phyloP scores from a whole-genome alignment of 1,140 invertebrate species.

The Heliothis virescens region DNA sequence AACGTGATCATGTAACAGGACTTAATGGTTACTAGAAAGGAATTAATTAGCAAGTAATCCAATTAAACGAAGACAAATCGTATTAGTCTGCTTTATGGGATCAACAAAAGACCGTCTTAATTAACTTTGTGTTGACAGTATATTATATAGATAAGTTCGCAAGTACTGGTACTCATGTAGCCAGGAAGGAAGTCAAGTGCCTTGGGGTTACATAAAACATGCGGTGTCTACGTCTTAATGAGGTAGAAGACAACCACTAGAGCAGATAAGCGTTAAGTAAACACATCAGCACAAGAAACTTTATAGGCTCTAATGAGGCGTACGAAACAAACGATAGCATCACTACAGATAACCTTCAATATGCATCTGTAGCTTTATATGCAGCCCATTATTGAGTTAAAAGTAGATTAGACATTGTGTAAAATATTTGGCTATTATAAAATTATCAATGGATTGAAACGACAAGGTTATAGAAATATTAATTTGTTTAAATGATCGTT shows the following conservation, averaged over 20 bases:
- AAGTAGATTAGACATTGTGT: conserved; percentile 3
- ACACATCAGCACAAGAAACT: background rate
- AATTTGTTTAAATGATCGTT: background rate
- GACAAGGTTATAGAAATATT: background rate
- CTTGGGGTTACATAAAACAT: conserved; percentile 41
- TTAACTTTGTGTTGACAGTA: conserved; percentile 23
- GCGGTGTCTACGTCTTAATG: conserved; percentile 22
- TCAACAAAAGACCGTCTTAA: conserved; percentile 32
- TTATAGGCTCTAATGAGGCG: conserved; percentile 16
- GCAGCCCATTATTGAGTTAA: conserved; percentile 16
- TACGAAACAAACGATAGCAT: background rate
- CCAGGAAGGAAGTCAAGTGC: conserved; percentile 27
- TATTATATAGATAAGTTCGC: background rate
- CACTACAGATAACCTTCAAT: conserved; percentile 3
- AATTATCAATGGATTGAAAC: background rate
- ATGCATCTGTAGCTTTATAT: background rate
- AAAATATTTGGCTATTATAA: conserved; percentile 11
- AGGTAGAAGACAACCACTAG: conserved; percentile 32
- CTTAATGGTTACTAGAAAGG: conserved; percentile 4
- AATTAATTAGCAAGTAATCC: background rate
- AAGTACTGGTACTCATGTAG: background rate
- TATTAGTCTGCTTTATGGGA: conserved; percentile 2
- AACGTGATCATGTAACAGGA: background rate
- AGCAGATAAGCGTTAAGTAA: conserved; percentile 32
- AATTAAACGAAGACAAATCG: conserved; percentile 12